Base-by-base conservation (phyloP, 2,888 invertebrate genomes). In the Mythimna lalbum region DNA sequence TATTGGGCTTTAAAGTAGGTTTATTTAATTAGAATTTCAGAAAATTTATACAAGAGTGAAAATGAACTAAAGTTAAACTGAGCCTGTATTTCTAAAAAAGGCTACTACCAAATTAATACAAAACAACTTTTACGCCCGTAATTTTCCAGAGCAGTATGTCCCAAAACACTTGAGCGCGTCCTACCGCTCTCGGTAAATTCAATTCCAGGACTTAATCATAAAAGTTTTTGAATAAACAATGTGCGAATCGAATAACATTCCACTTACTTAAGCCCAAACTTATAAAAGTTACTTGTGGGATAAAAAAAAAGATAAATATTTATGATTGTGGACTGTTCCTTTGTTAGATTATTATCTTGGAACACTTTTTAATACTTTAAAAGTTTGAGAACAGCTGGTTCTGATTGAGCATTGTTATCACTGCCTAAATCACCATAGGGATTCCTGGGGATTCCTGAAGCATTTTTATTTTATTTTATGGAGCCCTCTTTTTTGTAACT, bases 221-320 rank as follows among this genome's bases (percentile, higher is more conserved):
- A 90, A 91, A 90, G 86, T 91, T 90, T 90, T 85, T 90, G 88
- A 90, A 90, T 89, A 90, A 89, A 90, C 89, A 90, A 89, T 88
- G 84, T 74, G 84, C 80, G 76, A 86, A 86, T 83, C 78, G 83
- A 76, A 84, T 74, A 67, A 76, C 78, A 82, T 82, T 86, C 80
- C 78, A 74, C 78, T 78, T 75, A 76, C 78, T 77, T 81, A 76
- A 65, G 72, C 33, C 69, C 53, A 56, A 76, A 77, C 73, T 76
- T 73, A 71, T 73, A 39, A 73, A 70, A 69, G 56, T 63, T 56
- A 62, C 66, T 63, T 80, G 31, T 6, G 50, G 52, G 56, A 63
- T 56, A 50, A 64, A 62, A 69, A 63, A 43, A 59, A 64, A 57
- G 36, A 63, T 63, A 79, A 68, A 68, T 79, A 79, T 77, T 77